phyloP scores from a whole-genome alignment of 1,140 invertebrate species.

The Metaphire vulgaris region DNA sequence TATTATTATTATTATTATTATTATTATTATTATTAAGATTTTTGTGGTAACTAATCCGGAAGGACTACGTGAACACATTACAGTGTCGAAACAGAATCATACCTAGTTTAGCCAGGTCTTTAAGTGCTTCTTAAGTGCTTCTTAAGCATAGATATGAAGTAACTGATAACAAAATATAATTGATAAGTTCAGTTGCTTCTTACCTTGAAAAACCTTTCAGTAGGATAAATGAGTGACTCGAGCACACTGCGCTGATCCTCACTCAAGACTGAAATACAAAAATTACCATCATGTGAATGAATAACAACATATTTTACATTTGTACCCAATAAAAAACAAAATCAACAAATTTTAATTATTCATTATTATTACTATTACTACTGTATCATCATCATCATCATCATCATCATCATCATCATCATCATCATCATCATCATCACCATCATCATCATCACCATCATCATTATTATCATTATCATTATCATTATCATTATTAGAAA shows the following conservation, averaged over 20 bases:
- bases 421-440: background rate
- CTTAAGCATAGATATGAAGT: too few species aligned
- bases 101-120: too few species aligned
- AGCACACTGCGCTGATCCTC: background rate
- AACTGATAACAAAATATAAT: too few species aligned
- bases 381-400: background rate
- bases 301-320: too few species aligned
- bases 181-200: too few species aligned
- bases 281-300: background rate
- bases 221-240: background rate
- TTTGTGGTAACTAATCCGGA: too few species aligned
- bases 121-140: too few species aligned
- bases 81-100: too few species aligned
- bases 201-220: conserved; percentile 1
- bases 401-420: background rate
- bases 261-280: background rate
- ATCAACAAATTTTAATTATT: background rate
- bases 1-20: too few species aligned
- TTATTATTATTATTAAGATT: too few species aligned
- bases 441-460: background rate
- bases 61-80: too few species aligned
- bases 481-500: background rate
- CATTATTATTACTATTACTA: background rate
- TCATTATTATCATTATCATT: background rate
- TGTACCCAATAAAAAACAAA: background rate